Conservation (phyloP, 2,113 vertebrate genomes). For the Takifugu bimaculatus region DNA sequence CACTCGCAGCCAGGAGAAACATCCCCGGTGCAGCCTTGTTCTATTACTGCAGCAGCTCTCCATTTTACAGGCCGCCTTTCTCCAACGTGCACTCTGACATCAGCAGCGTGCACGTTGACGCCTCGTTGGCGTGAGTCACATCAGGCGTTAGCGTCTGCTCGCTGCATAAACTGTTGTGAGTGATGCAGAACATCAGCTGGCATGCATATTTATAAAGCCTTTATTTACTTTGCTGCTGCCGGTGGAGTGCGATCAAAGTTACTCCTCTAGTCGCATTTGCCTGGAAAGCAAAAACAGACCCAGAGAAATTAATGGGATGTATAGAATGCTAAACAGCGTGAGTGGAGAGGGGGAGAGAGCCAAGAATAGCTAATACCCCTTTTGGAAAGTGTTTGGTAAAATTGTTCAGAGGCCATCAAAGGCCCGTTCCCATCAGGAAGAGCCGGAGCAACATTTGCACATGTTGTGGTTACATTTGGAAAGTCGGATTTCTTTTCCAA, state of each 20-base stretch:
- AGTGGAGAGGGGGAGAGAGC: constrained; percentile 23
- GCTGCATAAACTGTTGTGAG: constrained; percentile 41
- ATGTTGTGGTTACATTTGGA: constrained; percentile 45
- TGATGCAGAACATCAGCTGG: constrained; percentile 37
- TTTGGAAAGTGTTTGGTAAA: constrained; percentile 33
- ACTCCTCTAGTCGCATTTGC: constrained; percentile 29
- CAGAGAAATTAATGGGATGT: constrained; percentile 16
- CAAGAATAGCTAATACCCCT: constrained; percentile 38
- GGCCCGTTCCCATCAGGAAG: constrained; percentile 18
- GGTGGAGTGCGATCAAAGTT: constrained; percentile 54
- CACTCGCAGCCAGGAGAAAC: constrained; percentile 51
- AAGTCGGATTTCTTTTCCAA: constrained; percentile 28
- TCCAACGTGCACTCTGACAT: constrained; percentile 45
- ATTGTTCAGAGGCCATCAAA: no score
- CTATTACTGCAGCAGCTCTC: constrained; percentile 38
- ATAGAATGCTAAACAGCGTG: constrained; percentile 23
- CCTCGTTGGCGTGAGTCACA: constrained; percentile 10
- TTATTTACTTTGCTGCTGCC: constrained; percentile 40
- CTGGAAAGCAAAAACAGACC: constrained; percentile 48
- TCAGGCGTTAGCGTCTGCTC: constrained; percentile 20
- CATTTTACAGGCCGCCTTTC: constrained; percentile 47
- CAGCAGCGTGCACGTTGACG: constrained; percentile 11
- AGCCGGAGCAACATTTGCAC: constrained; percentile 17
- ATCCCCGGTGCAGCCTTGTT: constrained; percentile 49
- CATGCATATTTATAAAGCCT: constrained; percentile 59